These are phyloP conservation scores for Lepidurus couesii DNA, from an alignment of 1,140 invertebrate species.

Conservation along the genomic window DNA sequence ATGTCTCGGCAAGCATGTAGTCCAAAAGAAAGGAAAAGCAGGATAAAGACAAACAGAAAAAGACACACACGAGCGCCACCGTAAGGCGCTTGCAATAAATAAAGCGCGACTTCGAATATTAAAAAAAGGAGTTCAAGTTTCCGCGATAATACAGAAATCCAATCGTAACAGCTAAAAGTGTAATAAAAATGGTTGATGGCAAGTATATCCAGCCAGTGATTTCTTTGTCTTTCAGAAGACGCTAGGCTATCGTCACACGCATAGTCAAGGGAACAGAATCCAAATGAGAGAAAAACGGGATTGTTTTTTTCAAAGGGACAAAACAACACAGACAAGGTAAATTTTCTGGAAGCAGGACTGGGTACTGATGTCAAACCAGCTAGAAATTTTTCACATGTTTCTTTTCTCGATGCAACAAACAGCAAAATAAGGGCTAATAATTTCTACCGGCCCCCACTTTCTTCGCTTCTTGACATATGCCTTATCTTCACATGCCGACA, in stretches of 20 bases:
- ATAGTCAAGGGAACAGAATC: not conserved
- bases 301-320: not conserved
- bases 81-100: too few species aligned
- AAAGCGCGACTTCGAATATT: too few species aligned
- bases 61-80: too few species aligned
- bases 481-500: conserved; percentile 38
- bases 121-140: not conserved
- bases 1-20: too few species aligned
- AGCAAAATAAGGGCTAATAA: not conserved
- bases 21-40: too few species aligned
- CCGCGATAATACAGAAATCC: not conserved
- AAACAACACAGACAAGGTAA: not conserved
- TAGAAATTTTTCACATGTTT: not conserved
- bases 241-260: not conserved
- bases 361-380: not conserved
- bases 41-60: too few species aligned
- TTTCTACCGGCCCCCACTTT: not conserved
- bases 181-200: not conserved
- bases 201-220: not conserved
- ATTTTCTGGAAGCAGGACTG: conserved; percentile 1
- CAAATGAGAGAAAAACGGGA: not conserved
- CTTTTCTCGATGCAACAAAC: not conserved
- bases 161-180: not conserved
- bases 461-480: not conserved
- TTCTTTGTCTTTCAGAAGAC: not conserved